A percentile compares a stretch with the other conserved stretches of the same genome.
Conservation (phyloP, 2,113 vertebrate species). For the Eretmochelys imbricata region DNA sequence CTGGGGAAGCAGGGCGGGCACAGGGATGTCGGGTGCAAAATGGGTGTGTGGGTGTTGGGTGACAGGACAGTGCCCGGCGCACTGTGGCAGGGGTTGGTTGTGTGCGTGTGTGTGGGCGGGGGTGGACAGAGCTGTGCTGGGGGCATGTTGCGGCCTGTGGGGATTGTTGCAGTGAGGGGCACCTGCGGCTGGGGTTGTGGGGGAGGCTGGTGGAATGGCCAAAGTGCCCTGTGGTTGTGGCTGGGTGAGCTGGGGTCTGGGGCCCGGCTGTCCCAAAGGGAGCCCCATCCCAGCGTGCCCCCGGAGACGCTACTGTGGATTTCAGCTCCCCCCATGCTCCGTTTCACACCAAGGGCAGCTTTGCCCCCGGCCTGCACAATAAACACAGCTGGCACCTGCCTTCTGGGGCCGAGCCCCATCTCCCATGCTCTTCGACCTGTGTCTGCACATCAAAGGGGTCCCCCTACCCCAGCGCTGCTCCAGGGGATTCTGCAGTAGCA, state of each 20-base stretch:
- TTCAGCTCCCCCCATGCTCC: too few relatives aligned
- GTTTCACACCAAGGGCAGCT: background rate
- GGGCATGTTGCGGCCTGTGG: background rate
- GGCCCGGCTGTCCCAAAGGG: background rate
- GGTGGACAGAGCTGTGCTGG: background rate
- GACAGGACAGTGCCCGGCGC: background rate
- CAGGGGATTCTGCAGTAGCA: background rate
- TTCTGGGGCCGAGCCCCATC: background rate
- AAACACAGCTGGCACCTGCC: background rate
- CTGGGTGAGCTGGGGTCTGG: too few relatives aligned
- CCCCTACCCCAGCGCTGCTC: too few relatives aligned
- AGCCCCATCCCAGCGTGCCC: background rate
- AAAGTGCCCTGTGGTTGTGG: background rate
- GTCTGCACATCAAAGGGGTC: background rate
- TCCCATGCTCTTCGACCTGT: background rate
- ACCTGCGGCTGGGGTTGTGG: background rate
- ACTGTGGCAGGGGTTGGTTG: background rate
- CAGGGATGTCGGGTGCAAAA: background rate
- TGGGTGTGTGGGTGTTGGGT: background rate
- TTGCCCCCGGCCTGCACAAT: background rate
- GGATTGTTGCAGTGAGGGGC: too few relatives aligned
- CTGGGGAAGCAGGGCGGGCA: background rate
- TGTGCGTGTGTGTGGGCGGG: accelerated
- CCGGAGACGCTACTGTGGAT: too few relatives aligned
- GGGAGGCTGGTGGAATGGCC: background rate